Base-by-base conservation (phyloP, 2,113 vertebrate genomes). In the Orientallactaga bullata region DNA sequence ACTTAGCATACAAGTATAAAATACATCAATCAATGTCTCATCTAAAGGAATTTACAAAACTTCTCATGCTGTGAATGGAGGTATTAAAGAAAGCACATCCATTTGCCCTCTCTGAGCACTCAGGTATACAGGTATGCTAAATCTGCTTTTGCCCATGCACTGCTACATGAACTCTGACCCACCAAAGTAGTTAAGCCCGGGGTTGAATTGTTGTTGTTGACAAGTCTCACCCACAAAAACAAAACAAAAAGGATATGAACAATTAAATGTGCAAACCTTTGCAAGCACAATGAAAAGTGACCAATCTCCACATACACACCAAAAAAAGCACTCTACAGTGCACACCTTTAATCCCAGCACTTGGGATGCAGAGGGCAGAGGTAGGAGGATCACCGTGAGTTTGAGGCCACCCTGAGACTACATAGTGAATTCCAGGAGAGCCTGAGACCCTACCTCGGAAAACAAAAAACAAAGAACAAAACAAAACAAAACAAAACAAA, bases 101-200 rank as follows among this genome's bases (percentile, higher is more conserved):
- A 1, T 17, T 13, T 39, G 15, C 4, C 0, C 7, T 32, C 28
- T 72, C 23, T 11, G 63, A 47, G 20, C 21, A 13, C 1, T 7
- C 35, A 39, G 5, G 0, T 2, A 10, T 12, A 9, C 35, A 35
- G 5, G 0, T 2, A 10, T 16, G 12, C 11, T 18, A 42, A 2
- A 0, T 61, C 37, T 71, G 3, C 37, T 39, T 90, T 87, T 65
- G 65, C 23, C 21, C 7, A 17, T 1, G 1, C 4, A 63, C 11
- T 4, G 4, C 7, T 24, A 7, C 7, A 17, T 61, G 15, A 82
- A 63, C 9, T 37, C 13, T 55, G 13, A 51, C 17, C 6, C 12
- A 51, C 81, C 66, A 18, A 73, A 47, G 47, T 2, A n/a, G 26
- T 74, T 68, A 61, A 79, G 79, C 47, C 32, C 16, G 68, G 79